Evolutionary conservation across 2,888 invertebrate genomes (phyloP), one percentile per base, ranked within the genome.

Genomic region (Polylopha cassiicola): DNA sequence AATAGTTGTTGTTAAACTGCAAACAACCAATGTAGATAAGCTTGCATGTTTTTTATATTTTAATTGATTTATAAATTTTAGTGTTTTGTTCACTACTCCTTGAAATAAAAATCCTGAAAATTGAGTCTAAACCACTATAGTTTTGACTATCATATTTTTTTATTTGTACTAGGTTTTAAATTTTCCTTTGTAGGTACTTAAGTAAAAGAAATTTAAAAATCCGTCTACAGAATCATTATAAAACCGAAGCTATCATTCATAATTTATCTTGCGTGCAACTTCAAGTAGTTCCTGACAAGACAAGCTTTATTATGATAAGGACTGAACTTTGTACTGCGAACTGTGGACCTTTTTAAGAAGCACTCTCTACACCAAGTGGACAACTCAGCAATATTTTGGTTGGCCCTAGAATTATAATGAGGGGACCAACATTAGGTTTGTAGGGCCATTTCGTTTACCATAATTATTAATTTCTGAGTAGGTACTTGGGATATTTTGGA

Each of bases 251-350:
- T 58, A 53, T 55, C 61, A n/a, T n/a, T n/a, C n/a, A n/a, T 61
- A 74, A 69, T 81, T 80, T 81, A 80, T 80, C 77, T 76, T 75
- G 65, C 67, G 66, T 63, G 65, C 65, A 64, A 68, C 64, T 69
- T 72, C 59, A 70, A 78, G 80, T 72, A 67, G 69, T 73, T 70
- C 68, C 63, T 56, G 59, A 54, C 56, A 55, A 68, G 68, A n/a
- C n/a, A n/a, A 33, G 41, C 45, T 41, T 73, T 73, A 78, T 79
- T 78, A 78, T 73, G 64, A 62, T 65, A 68, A 72, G 68, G 66
- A 68, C 65, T 63, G 69, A 76, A 72, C 74, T 71, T 70, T 70
- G 68, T 61, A 61, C 65, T 22, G 32, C 34, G 51, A 62, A 61
- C 62, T 46, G 49, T 53, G 58, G 68, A 73, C 77, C 79, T 73